Base-by-base conservation (phyloP, 2,113 vertebrate species). In the Diphyllodes magnificus region DNA sequence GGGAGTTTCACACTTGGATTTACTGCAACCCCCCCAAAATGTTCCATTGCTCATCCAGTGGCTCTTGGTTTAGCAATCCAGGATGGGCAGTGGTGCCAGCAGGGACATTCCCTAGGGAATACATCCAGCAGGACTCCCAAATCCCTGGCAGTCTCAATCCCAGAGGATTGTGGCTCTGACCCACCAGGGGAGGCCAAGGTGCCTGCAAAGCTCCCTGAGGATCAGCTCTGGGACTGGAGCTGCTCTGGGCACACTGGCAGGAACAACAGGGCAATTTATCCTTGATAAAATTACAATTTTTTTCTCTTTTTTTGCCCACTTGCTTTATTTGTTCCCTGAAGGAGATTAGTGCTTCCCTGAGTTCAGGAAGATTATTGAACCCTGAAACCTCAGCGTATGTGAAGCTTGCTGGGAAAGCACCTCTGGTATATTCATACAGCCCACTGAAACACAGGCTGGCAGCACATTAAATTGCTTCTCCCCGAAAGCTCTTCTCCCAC, bases 401-500 rank as follows among this genome's bases (percentile, higher is more conserved):
- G 56, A 91, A 51, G 84, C 73, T 91, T 69, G 51, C 91, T 81
- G 76, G 66, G 84, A 90, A 90, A 40, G 51, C 44, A 81, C 69
- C 50, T 75, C 79, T 82, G 82, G 33, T 81, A 63, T 27, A 45
- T 82, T 79, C 95, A 50, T 13, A 22, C 11, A 59, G 69, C 5
- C 28, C 61, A 54, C 21, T 39, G 93, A 78, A 35, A 51, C 20
- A 7, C 73, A 9, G 60, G 27, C 81, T 90, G 78, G 61, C 75
- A 90, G 86, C 66, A 91, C 69, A 53, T 79, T 63, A 79, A 90
- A 95, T 53, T 84, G 76, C 79, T 90, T 86, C 76, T 60, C 72
- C 59, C 28, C 72, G 56, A 93, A 95, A 94, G 72, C 76, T 70
- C 64, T 93, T 88, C 88, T 90, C 92, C 93, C 84, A 93, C 91